Base-by-base conservation (phyloP, 2,888 invertebrate genomes). In the Aspidiotus destructor region DNA sequence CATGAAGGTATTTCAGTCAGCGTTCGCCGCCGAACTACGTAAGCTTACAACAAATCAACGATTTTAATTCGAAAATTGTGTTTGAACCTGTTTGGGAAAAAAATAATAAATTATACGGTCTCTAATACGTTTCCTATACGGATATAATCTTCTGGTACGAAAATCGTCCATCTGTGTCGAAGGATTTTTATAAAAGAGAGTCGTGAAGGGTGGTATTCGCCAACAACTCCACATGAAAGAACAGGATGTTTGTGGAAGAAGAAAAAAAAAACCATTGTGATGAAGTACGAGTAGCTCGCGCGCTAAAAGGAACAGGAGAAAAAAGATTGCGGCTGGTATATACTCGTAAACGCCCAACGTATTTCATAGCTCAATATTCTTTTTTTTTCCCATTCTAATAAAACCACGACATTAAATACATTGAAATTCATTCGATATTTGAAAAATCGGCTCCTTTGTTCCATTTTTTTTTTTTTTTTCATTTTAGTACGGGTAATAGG, bases 161-260 rank as follows among this genome's bases (percentile, higher is more conserved):
- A 65, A 65, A 55, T 65, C 65, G 65, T 41, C 58, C 58, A 58
- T 58, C 58, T 58, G 58, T 28, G 58, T 28, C 16, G 58, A 58
- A 58, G 58, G 58, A 58, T 58, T 58, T 54, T 54, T 28, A 48
- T 48, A 48, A 48, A 48, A 48, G 48, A 48, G 28, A 28, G 11
- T 11, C 48, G 48, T 17, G 57, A 57, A 42, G 65, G 65, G 65
- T 57, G 65, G 55, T 65, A 65, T 57, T 65, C 15, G 65, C 42
- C 10, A 55, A n/a, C n/a, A n/a, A n/a, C 10, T 44, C 28, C 28
- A 41, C 41, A 15, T 65, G 44, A 65, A 65, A 65, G 65, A 65
- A 65, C 65, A 65, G 65, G 65, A 65, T 65, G 65, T 65, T 65
- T 65, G 65, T 42, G 57, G 65, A 65, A 65, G 65, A 65, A 65